phyloP scores from a whole-genome alignment of 2,888 invertebrate species.

The Cheilosia pagana region DNA sequence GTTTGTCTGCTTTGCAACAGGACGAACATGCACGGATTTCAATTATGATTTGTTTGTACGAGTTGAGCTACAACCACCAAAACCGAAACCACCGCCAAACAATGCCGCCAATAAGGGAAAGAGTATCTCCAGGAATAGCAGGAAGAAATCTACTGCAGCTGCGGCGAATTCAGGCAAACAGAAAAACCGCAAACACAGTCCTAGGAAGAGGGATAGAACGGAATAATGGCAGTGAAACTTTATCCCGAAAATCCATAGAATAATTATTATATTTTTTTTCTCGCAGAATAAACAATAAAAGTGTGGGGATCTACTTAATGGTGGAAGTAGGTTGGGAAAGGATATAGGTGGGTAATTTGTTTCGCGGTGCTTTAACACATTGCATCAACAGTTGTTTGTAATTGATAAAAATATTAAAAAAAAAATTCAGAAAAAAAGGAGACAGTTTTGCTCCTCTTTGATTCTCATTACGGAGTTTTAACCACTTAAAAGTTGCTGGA shows the following conservation, averaged over 20 bases:
- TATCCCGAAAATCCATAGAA: conserved; percentile 24
- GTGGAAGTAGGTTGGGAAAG: not conserved
- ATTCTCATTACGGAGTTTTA: conserved; percentile 39
- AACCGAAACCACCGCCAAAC: conserved; percentile 79
- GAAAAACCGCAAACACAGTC: conserved; percentile 77
- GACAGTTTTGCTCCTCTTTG: conserved; percentile 32
- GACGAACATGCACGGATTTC: conserved; percentile 82
- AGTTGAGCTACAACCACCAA: conserved; percentile 80
- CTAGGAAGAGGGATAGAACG: conserved; percentile 64
- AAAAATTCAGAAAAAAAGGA: not conserved
- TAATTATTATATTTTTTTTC: conserved; percentile 66
- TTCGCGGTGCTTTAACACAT: not conserved
- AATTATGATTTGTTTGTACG: conserved; percentile 83
- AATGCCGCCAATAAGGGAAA: conserved; percentile 78
- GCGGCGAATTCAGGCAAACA: conserved; percentile 78
- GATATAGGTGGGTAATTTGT: not conserved
- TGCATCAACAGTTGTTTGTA: conserved; percentile 24
- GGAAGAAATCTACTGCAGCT: conserved; percentile 79
- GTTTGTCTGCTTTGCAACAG: conserved; percentile 73
- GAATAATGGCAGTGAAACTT: conserved; percentile 27
- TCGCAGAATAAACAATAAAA: conserved; percentile 43
- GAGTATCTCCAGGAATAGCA: conserved; percentile 78
- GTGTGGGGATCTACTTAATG: conserved; percentile 19
- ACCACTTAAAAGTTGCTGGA: conserved; percentile 27
- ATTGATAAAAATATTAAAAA: conserved; percentile 23